Base-by-base conservation (phyloP, 2,113 vertebrate species). In the Callocephalon fimbriatum region DNA sequence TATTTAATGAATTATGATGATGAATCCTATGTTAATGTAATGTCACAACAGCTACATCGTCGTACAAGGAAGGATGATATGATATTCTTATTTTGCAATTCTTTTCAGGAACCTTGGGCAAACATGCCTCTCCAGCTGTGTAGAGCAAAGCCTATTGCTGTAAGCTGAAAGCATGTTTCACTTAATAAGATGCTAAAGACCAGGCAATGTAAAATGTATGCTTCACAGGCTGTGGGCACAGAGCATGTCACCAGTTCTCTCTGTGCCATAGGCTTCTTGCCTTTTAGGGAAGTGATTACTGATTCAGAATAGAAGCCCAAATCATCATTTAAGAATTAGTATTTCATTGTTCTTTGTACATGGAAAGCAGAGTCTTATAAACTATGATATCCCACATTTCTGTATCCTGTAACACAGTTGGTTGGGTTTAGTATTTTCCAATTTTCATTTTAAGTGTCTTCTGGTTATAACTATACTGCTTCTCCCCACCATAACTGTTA, bases 111-210 rank as follows among this genome's bases (percentile, higher is more conserved):
- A 42, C 48, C 38, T 80, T 73, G 21, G 9, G 17, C 74, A 65
- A 92, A 67, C 38, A 21, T 63, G 59, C 15, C 47, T 88, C 38
- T 74, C 54, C 35, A 90, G 15, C 51, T 92, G 63, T 59, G 45
- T 40, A 67, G 38, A 70, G 27, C 16, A 83, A 96, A 86, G 63
- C 38, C 65, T 70, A 40, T 31, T 79, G 53, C 71, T 92, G 78
- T 72, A 86, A 86, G 63, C 67, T 92, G 63, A 70, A 90, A 86
- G 35, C 53, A 63, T 20, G 3, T 78, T 86, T 91, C 66, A 79
- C 25, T 86, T 91, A 94, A 70, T 73, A 91, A 78, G 73, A 47
- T 70, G 62, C 51, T 94, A 93, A 95, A 75, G 66, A 86, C 82
- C 44, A 76, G 37, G 71, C 63, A 73, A 21, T 51, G 58, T 63